Evolutionary conservation across 2,113 vertebrate genomes (phyloP), one percentile per base, ranked within the genome.

Genomic region (Lathamus discolor): DNA sequence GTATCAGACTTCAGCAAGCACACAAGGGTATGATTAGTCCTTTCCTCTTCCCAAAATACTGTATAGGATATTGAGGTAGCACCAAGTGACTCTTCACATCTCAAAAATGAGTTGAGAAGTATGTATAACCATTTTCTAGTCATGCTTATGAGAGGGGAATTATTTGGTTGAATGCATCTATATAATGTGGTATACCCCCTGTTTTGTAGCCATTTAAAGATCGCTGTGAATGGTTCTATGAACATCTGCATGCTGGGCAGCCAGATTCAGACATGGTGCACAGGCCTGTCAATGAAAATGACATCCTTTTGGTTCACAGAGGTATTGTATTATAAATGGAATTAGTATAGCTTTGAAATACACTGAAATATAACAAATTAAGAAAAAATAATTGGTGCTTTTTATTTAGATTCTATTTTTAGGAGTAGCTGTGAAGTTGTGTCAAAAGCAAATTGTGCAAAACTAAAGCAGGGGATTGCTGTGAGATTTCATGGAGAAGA

Each of bases 351-450:
- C 7, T 76, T 63, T 55, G 74, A 76, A 92, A 62, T 78, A 49
- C 7, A 44, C 68, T 83, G 27, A 59, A 86, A 51, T 72, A 11
- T 29, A 85, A 18, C 64, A 86, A 51, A 69, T 74, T 20, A 78
- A 97, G 33, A 97, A 76, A 76, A 96, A 96, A 83, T 98, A 98
- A 98, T 93, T 72, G 83, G 4, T 96, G 28, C 96, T 98, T 97
- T 96, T 80, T 98, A 84, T 98, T 97, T 96, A 99, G 99, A 99
- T 94, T 99, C 99, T 93, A 99, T 99, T 98, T 99, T 99, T 98
- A 99, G 99, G 97, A 99, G 99, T 96, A 99, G 99, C 98, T 99
- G 99, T 98, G 99, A 99, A 98, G 99, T 99, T 97, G 99, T 99
- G 23, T 99, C 99, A 89, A 99, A 99, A 97, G 99, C 99, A 94